Base-by-base conservation (phyloP, 2,888 invertebrate genomes). In the Omphaloscelis lunosa region DNA sequence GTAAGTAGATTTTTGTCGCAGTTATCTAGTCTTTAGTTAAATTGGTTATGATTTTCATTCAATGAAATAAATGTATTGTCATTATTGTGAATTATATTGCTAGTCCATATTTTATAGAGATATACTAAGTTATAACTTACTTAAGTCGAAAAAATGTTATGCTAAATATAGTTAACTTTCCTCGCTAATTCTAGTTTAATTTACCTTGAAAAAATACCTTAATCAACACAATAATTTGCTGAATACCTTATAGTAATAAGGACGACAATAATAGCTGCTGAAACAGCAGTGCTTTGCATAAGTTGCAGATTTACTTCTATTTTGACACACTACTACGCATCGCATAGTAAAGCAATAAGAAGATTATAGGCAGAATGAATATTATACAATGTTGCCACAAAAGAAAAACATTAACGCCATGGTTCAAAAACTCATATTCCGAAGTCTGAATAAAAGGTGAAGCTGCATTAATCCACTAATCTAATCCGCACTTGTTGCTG, bases 131-230 rank as follows among this genome's bases (percentile, higher is more conserved):
- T 92, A 87, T 84, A 89, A 89, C 86, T 91, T 90, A 88, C 84
- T 80, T 91, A 91, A 90, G 91, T 90, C 90, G 87, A 91, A 62
- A 88, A 93, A 93, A 92, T 93, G 93, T 95, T 94, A 94, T 88
- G 92, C 92, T 94, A 94, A 95, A 93, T 95, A 95, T 92, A 95
- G 90, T 92, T 92, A 91, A 92, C 89, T 93, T 93, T 93, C 90
- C 91, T 93, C 93, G 93, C 94, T 89, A 89, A 75, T 75, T 58
- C 79, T 59, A 79, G 77, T 73, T 88, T 88, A 82, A 86, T 85
- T 88, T 88, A 65, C 23, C n/a, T 59, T 15, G 3, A 48, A 34
- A 58, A 27, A 23, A 8, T 8, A 1, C 7, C 20, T 27, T 56
- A n/a, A 53, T 29, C 34, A 41, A 34, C 27, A 74, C 7, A 68